Conservation (phyloP, 1,140 invertebrate genomes). For the Grapholita molesta region DNA sequence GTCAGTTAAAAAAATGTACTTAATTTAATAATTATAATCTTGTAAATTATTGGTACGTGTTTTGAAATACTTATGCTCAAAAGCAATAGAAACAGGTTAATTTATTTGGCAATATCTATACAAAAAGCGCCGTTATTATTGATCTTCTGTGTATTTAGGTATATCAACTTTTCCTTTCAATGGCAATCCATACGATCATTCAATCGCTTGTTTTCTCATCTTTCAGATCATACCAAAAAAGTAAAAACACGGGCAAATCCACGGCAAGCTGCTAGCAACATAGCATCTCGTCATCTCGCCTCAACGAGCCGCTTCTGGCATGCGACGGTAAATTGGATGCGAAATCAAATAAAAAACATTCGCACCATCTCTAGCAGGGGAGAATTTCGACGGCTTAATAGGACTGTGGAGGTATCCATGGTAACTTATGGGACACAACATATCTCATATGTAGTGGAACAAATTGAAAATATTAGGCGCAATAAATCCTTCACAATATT, state of each 20-base stretch:
- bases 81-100: no score
- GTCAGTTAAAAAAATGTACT: no score
- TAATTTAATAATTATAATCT: no score
- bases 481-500: not conserved
- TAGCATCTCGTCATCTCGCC: slow-evolving; percentile 24
- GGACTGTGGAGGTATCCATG: slow-evolving; percentile 29
- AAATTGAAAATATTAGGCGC: slow-evolving; percentile 1
- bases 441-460: slow-evolving; percentile 1
- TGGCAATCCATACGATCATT: not conserved
- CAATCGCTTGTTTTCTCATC: not conserved
- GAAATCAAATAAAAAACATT: slow-evolving; percentile 52
- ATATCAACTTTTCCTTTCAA: not conserved
- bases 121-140: not conserved
- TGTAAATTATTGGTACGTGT: no score
- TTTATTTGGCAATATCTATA: not conserved
- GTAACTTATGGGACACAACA: slow-evolving; percentile 23
- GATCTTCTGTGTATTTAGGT: not conserved
- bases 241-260: slow-evolving; percentile 22
- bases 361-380: slow-evolving; percentile 27
- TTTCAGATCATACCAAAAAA: not conserved
- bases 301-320: slow-evolving; percentile 35
- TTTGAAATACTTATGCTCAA: no score
- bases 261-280: slow-evolving; percentile 26
- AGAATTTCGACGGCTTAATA: slow-evolving; percentile 18
- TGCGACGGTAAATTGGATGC: slow-evolving; percentile 41